Base-by-base conservation (phyloP, 2,888 invertebrate genomes). In the Onchidella celtica region DNA sequence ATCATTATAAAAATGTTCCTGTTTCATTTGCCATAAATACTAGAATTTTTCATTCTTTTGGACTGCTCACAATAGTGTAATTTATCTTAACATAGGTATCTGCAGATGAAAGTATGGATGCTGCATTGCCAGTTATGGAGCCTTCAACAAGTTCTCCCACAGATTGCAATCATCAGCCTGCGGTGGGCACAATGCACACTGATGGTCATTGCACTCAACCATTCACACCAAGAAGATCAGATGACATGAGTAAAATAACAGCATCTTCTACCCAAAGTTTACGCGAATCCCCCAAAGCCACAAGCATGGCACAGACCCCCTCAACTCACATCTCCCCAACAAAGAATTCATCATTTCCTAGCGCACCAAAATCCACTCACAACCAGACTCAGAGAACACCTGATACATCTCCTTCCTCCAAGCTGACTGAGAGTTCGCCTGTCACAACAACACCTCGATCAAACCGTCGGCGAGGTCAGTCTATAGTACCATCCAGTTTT, bases 141-240 rank as follows among this genome's bases (percentile, higher is more conserved):
- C 59, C 36, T n/a, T 47, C 3, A 4, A 4, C n/a, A 24, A 24
- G 21, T 34, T 29, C 27, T 4, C 32, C 40, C 29, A 32, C 24
- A 21, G 59, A 34, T 6, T 32, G 59, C n/a, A 36, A 55, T 3
- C 47, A 11, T 55, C 21, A 21, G 34, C 32, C 55, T 47, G 3
- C 34, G 3, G 34, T 24, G 9, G 9, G 34, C 1, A 34, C 36
- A 9, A 34, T 9, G n/a, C 55, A 61, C 9, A 55, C 47, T 32
- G 24, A 17, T 24, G 14, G 21, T 32, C 65, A 68, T 2, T 68
- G 68, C 29, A 80, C 80, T n/a, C 68, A 74, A 11, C 80, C 80
- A 3, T 80, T 80, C 32, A 65, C 80, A 40, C 80, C 80, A 47
- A 66, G 68, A 21, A 65, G 36, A 40, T 80, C 74, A n/a, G 27